A percentile compares a stretch with the other conserved stretches of the same genome.
Conservation (phyloP, 2,113 vertebrate genomes). For the Poeciliopsis prolifica region DNA sequence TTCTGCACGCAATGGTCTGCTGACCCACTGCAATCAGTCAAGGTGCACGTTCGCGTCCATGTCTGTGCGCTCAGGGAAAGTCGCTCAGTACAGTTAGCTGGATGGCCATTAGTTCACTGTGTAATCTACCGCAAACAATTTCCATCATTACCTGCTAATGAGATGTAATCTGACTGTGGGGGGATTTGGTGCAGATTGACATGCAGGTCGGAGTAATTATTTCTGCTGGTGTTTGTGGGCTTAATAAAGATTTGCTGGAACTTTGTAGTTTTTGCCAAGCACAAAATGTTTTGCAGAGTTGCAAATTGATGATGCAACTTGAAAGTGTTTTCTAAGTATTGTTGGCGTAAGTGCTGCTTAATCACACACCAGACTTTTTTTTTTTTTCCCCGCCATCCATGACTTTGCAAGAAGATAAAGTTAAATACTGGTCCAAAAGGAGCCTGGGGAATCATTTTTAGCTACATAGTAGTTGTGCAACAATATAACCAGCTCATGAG, state of each 20-base stretch:
- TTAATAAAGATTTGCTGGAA: conserved; percentile 18
- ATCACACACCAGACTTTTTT: no score
- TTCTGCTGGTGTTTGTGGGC: neutral
- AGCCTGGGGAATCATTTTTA: no score
- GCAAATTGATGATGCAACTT: conserved; percentile 17
- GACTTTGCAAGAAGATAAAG: no score
- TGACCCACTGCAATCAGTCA: conserved; percentile 68
- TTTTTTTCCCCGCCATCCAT: no score
- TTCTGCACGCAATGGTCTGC: conserved; percentile 74
- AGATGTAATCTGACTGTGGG: neutral
- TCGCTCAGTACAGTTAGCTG: neutral
- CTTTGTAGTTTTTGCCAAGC: conserved; percentile 22
- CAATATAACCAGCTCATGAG: no score
- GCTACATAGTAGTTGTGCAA: no score
- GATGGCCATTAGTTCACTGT: conserved; percentile 1
- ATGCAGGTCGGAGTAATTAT: neutral
- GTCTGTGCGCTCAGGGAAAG: conserved; percentile 23
- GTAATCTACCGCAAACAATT: neutral
- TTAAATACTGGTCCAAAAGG: no score
- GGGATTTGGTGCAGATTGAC: neutral
- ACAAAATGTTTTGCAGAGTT: conserved; percentile 18
- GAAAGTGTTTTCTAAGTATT: conserved; percentile 14
- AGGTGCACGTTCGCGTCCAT: conserved; percentile 32
- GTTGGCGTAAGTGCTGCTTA: neutral
- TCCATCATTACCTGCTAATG: neutral